These are phyloP conservation scores for Pogona vitticeps DNA, from an alignment of 2,113 vertebrate genomes.

Conservation along the genomic window DNA sequence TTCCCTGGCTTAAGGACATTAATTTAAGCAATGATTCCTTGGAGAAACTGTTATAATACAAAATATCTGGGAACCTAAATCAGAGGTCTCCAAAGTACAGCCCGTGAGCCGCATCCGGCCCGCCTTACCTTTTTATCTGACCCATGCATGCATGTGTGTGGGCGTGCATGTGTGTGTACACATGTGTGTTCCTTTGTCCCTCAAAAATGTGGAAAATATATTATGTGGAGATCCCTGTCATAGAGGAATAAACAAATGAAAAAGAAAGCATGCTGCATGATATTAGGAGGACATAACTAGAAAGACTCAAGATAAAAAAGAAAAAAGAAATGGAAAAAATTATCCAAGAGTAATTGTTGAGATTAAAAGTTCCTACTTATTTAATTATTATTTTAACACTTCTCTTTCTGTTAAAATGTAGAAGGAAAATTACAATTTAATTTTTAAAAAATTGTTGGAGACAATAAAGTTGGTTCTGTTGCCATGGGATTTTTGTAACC, in stretches of 20 bases:
- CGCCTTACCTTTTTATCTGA: too few relatives aligned
- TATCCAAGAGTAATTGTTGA: neutral
- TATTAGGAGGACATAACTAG: fast-evolving
- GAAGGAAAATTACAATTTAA: too few relatives aligned
- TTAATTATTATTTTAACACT: neutral
- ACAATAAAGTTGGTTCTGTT: neutral
- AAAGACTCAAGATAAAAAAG: neutral
- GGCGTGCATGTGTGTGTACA: too few relatives aligned
- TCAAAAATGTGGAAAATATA: too few relatives aligned
- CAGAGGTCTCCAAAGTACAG: too few relatives aligned
- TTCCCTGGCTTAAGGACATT: neutral
- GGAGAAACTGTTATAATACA: neutral
- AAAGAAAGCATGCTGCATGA: neutral
- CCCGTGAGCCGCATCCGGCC: too few relatives aligned
- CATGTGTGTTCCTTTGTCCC: too few relatives aligned
- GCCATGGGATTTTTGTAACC: neutral
- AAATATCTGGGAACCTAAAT: neutral
- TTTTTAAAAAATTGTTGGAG: neutral
- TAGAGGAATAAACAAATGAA: neutral
- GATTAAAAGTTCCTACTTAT: neutral
- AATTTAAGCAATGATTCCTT: neutral
- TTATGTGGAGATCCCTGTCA: too few relatives aligned
- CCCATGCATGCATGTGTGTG: too few relatives aligned
- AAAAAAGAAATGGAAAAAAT: conserved; percentile 1
- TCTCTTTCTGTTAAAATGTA: neutral